Conservation (phyloP, 2,113 vertebrate species). For the Bubo bubo region DNA sequence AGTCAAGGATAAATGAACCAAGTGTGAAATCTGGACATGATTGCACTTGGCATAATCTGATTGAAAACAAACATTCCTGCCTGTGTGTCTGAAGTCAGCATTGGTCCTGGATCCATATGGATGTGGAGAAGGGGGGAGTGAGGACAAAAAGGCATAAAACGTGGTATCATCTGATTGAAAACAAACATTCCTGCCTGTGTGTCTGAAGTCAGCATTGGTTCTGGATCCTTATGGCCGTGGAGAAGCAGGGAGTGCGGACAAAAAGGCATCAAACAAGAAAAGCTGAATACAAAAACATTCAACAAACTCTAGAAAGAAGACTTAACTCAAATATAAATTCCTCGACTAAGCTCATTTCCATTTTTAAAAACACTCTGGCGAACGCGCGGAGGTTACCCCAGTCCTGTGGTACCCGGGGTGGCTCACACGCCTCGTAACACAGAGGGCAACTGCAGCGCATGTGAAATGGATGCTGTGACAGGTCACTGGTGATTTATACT, state of each 20-base stretch:
- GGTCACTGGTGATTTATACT: conserved; percentile 61
- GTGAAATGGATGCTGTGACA: conserved; percentile 59
- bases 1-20: neutral
- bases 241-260: too few species aligned
- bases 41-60: neutral
- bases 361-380: conserved; percentile 5
- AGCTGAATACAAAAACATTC: neutral
- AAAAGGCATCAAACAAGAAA: neutral
- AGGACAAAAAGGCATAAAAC: neutral
- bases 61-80: neutral
- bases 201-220: neutral
- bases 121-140: fast-evolving
- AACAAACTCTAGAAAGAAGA: neutral
- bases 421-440: conserved; percentile 9
- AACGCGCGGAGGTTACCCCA: neutral
- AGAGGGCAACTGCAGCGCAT: conserved; percentile 21
- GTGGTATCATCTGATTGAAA: neutral
- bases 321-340: neutral
- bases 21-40: neutral
- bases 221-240: fast-evolving
- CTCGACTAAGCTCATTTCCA: neutral
- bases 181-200: neutral
- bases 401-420: neutral
- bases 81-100: neutral
- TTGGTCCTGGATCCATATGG: neutral